Evolutionary conservation across 1,140 invertebrate genomes (phyloP).

Genomic region (Calycopis cecrops): DNA sequence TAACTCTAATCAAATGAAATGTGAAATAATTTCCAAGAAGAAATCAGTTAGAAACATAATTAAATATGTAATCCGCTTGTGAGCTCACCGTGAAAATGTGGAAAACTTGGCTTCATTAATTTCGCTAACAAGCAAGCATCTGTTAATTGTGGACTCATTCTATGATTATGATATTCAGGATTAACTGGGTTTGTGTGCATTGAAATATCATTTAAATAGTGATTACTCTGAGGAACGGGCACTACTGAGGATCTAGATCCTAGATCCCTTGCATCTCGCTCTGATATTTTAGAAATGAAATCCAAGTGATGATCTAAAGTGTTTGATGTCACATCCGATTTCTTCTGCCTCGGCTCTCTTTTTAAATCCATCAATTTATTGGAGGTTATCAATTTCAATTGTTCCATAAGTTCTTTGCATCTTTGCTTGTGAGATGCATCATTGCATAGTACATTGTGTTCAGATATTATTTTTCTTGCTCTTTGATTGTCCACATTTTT

Average conservation of each 20-base stretch:
- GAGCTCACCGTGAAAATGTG: conserved; percentile 36
- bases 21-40: neutral
- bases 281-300: neutral
- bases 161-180: conserved; percentile 8
- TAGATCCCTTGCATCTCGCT: neutral
- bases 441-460: conserved; percentile 45
- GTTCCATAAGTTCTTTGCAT: conserved; percentile 47
- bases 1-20: neutral
- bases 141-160: conserved; percentile 22
- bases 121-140: conserved; percentile 41
- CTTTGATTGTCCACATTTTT: conserved; percentile 32
- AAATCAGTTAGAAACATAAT: neutral
- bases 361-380: conserved; percentile 23
- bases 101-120: conserved; percentile 41
- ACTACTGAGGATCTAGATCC: neutral
- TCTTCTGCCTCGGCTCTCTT: conserved; percentile 16
- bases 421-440: conserved; percentile 34
- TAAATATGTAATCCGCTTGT: neutral
- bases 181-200: conserved; percentile 15
- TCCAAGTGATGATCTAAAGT: neutral
- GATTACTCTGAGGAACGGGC: neutral
- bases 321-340: neutral
- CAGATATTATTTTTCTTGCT: conserved; percentile 43
- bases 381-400: conserved; percentile 34
- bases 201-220: neutral